These are phyloP conservation scores for Esox niger DNA, from an alignment of 2,113 vertebrate species.

Conservation along the genomic window DNA sequence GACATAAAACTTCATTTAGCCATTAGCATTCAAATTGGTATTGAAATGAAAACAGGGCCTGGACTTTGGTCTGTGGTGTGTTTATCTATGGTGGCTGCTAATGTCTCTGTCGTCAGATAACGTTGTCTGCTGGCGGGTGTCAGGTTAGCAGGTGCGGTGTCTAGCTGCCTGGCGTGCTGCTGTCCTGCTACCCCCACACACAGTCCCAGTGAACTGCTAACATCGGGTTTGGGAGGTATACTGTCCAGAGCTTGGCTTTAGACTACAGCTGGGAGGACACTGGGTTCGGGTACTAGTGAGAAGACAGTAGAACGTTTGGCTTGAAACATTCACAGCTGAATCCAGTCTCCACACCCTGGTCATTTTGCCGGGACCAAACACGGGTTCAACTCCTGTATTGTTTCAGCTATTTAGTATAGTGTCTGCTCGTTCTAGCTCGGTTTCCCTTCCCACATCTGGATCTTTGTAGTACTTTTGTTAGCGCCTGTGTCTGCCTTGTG, in stretches of 20 bases:
- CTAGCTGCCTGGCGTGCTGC: slow-evolving; percentile 22
- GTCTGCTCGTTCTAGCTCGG: neutral
- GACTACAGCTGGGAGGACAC: too few relatives aligned
- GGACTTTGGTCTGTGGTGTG: too few relatives aligned
- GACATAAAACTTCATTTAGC: too few relatives aligned
- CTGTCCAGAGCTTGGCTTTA: neutral
- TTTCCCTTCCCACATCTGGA: slow-evolving; percentile 23
- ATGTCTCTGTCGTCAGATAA: neutral
- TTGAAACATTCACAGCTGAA: too few relatives aligned
- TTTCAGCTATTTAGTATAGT: neutral
- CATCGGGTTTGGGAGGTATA: neutral
- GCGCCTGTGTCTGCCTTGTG: slow-evolving; percentile 17
- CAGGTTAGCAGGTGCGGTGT: neutral
- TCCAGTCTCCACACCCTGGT: too few relatives aligned
- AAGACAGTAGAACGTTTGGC: too few relatives aligned
- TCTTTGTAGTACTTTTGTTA: slow-evolving; percentile 15
- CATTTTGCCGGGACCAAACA: too few relatives aligned
- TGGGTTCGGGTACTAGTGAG: too few relatives aligned
- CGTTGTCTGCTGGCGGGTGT: neutral
- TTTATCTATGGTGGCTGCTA: too few relatives aligned
- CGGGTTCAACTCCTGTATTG: neutral
- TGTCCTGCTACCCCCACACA: neutral
- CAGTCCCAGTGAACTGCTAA: neutral
- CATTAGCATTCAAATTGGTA: too few relatives aligned
- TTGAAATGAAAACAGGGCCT: too few relatives aligned